phyloP scores from a whole-genome alignment of 2,888 invertebrate genomes.

The Nephrotoma flavescens region DNA sequence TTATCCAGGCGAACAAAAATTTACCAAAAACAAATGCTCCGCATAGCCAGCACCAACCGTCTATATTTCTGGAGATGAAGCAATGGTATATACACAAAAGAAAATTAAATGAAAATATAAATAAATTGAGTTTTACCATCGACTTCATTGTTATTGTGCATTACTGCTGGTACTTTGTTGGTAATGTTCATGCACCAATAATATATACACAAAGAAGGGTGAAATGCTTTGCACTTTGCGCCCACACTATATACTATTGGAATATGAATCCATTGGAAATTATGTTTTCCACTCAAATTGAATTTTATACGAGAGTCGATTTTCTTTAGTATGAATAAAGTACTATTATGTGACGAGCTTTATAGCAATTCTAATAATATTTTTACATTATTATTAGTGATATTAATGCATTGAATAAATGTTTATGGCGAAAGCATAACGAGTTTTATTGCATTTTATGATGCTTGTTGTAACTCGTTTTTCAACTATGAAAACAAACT shows the following conservation, averaged over 20 bases:
- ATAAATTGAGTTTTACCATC: neutral
- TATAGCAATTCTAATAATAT: neutral
- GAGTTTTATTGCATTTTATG: too few relatives aligned
- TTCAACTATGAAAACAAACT: too few relatives aligned
- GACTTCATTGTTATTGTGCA: neutral
- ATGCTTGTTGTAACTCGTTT: too few relatives aligned
- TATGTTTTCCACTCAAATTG: neutral
- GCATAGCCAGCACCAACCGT: neutral
- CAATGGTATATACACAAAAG: neutral
- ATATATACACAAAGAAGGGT: neutral
- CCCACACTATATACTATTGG: neutral
- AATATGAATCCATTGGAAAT: neutral
- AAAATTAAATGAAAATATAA: neutral
- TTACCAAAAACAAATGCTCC: neutral
- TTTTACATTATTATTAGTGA: too few relatives aligned
- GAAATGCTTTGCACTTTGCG: neutral
- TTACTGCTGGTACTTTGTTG: neutral
- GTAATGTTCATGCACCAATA: neutral
- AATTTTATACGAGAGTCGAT: neutral
- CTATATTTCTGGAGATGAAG: neutral
- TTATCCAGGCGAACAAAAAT: neutral
- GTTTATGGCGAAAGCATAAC: too few relatives aligned
- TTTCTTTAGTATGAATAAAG: neutral
- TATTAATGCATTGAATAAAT: too few relatives aligned
- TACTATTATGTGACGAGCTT: neutral